These are phyloP conservation scores for Sipha flava DNA, from an alignment of 1,140 invertebrate species.

Conservation along the genomic window DNA sequence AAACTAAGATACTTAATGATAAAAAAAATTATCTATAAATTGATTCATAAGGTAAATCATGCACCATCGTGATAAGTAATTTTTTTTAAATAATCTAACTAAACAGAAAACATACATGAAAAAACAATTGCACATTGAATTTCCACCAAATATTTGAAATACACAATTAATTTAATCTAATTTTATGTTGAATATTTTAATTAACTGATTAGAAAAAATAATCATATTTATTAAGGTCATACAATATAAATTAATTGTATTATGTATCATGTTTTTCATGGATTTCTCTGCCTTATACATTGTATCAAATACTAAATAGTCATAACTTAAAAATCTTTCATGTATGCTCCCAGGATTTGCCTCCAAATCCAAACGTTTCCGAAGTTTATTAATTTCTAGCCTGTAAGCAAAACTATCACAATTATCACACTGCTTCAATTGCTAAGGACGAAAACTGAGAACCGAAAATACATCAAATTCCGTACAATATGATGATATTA, in stretches of 20 bases:
- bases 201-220: background rate
- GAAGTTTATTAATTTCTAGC: constrained; percentile 91
- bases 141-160: background rate
- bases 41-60: no score
- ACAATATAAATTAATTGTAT: background rate
- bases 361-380: constrained; percentile 93
- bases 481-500: no score
- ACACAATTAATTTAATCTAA: background rate
- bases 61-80: background rate
- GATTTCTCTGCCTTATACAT: constrained; percentile 46
- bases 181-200: background rate
- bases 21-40: background rate
- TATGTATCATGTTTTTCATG: background rate
- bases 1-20: background rate
- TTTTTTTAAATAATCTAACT: background rate
- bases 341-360: constrained; percentile 97
- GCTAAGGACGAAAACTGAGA: no score
- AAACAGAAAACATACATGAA: background rate
- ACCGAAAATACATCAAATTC: no score
- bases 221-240: background rate
- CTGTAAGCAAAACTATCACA: constrained; percentile 99
- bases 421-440: constrained; percentile 97
- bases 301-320: constrained; percentile 98
- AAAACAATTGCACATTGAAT: background rate
- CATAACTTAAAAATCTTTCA: constrained; percentile 96